Evolutionary conservation across 2,113 vertebrate species (phyloP).

Genomic region (Xenotilapia flavipinnis): DNA sequence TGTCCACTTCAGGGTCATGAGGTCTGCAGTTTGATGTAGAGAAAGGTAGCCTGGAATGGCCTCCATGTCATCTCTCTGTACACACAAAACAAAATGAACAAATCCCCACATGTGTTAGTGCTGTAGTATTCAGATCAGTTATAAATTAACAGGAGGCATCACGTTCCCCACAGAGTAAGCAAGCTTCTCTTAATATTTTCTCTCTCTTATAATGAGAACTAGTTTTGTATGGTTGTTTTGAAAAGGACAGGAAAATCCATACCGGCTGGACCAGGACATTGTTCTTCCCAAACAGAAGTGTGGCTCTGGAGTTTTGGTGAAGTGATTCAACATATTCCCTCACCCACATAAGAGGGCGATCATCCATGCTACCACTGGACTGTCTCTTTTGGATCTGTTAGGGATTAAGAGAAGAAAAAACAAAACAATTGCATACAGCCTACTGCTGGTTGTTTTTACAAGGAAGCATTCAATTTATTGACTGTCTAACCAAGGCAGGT

Average conservation of each 20-base stretch:
- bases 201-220: background rate
- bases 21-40: conserved; percentile 92
- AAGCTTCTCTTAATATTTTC: background rate
- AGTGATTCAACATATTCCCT: conserved; percentile 93
- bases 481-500: conserved; percentile 64
- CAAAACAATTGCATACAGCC: background rate
- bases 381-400: conserved; percentile 94
- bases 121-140: background rate
- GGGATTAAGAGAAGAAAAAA: background rate
- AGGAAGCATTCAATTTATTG: background rate
- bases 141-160: background rate
- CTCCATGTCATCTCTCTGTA: conserved; percentile 93
- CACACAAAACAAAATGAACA: background rate
- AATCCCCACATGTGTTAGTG: background rate
- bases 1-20: conserved; percentile 97
- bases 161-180: background rate
- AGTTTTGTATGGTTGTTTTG: background rate
- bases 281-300: conserved; percentile 94
- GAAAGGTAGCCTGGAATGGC: conserved; percentile 93
- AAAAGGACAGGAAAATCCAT: background rate
- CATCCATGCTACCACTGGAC: conserved; percentile 96
- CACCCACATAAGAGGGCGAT: conserved; percentile 85
- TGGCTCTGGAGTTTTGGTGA: conserved; percentile 94
- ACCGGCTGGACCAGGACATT: conserved; percentile 97
- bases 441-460: background rate